phyloP scores from a whole-genome alignment of 2,113 vertebrate species.

The Cervus canadensis region DNA sequence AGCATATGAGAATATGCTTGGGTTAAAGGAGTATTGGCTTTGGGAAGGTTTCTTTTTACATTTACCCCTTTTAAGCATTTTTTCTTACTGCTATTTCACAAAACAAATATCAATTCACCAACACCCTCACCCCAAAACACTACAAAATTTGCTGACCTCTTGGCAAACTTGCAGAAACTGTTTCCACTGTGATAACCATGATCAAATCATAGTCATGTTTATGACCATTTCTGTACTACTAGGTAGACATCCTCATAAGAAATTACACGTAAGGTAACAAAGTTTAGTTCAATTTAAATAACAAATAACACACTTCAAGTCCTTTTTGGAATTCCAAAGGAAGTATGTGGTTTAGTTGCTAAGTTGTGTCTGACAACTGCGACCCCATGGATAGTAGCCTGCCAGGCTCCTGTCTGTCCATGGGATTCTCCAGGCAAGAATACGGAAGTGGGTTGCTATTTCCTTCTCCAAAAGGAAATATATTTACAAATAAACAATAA shows the following conservation, averaged over 20 bases:
- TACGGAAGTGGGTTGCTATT: background rate
- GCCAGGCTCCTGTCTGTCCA: background rate
- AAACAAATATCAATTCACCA: background rate
- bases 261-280: background rate
- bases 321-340: background rate
- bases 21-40: background rate
- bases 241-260: background rate
- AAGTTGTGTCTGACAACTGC: background rate
- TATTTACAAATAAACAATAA: background rate
- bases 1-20: background rate
- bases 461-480: background rate
- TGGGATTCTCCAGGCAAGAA: background rate
- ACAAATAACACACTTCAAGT: background rate
- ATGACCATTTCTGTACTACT: background rate
- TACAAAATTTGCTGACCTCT: background rate
- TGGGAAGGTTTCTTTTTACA: background rate
- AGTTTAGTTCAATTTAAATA: background rate
- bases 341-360: background rate
- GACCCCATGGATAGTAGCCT: background rate
- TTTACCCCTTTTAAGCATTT: background rate
- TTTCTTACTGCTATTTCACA: conserved; percentile 22
- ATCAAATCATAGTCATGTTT: background rate
- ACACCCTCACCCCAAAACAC: background rate
- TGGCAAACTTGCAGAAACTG: background rate
- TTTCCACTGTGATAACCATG: background rate